These are phyloP conservation scores for Perodicticus potto DNA, from an alignment of 2,797 vertebrate genomes.

Conservation along the genomic window DNA sequence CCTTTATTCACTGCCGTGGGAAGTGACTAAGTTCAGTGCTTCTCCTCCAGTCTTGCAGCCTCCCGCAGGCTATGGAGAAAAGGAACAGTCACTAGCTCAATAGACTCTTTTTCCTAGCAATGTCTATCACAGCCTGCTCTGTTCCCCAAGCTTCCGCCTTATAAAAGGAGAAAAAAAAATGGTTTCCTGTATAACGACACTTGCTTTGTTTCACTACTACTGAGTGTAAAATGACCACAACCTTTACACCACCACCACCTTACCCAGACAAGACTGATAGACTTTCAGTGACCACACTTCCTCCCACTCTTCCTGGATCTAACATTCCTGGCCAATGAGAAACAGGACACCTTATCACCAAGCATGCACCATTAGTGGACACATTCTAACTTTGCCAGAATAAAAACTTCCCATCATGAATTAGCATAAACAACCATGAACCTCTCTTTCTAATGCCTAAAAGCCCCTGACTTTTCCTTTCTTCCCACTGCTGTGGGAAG, in stretches of 20 bases:
- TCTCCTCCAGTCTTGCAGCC: neutral
- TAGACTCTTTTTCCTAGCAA: neutral
- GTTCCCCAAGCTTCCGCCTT: neutral
- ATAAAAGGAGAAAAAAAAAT: neutral
- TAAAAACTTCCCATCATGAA: neutral
- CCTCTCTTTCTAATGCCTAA: neutral
- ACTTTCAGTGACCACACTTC: neutral
- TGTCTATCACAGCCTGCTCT: neutral
- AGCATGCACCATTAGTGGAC: neutral
- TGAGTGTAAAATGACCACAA: neutral
- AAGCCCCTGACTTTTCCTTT: neutral
- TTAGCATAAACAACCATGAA: neutral
- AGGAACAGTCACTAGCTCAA: neutral
- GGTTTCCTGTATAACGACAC: neutral
- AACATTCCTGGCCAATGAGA: neutral
- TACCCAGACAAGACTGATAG: neutral
- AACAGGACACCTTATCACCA: neutral
- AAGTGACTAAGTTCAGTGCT: neutral
- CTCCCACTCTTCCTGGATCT: neutral
- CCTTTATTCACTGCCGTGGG: too few relatives aligned
- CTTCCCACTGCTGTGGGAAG: neutral
- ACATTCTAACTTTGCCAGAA: neutral
- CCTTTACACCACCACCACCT: neutral
- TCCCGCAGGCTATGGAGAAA: neutral
- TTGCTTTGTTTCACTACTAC: slow-evolving; percentile 36